These are phyloP conservation scores for Hydriomena furcata DNA, from an alignment of 2,888 invertebrate species.

Conservation along the genomic window DNA sequence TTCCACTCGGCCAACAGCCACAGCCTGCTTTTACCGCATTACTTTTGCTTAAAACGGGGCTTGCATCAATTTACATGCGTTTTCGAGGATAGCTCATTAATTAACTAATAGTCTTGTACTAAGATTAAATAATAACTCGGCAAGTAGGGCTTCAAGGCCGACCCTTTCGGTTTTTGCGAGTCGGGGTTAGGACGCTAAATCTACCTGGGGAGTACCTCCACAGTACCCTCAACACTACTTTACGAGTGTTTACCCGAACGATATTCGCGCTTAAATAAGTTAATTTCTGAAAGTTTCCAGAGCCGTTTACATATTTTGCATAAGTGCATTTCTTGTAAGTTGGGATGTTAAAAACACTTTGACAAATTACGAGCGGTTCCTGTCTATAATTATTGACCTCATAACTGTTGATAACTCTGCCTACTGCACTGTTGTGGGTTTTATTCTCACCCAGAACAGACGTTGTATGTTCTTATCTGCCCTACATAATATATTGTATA, in stretches of 20 bases:
- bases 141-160: neutral
- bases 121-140: constrained; percentile 27
- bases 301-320: neutral
- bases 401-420: too few relatives aligned
- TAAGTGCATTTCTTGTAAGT: neutral
- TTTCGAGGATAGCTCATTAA: constrained; percentile 16
- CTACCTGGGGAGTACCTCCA: neutral
- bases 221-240: neutral
- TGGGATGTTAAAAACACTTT: too few relatives aligned
- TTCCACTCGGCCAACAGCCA: too few relatives aligned
- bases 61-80: neutral
- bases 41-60: neutral
- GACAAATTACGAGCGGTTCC: too few relatives aligned
- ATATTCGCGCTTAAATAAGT: neutral
- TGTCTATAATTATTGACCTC: too few relatives aligned
- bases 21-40: too few relatives aligned
- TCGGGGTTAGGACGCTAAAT: neutral
- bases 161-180: constrained; percentile 9
- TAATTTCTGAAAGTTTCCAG: neutral
- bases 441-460: too few relatives aligned
- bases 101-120: constrained; percentile 15
- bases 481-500: too few relatives aligned
- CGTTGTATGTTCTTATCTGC: too few relatives aligned
- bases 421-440: too few relatives aligned
- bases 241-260: neutral